Evolutionary conservation across 2,113 vertebrate species (phyloP).

Genomic region (Anguilla japonica): DNA sequence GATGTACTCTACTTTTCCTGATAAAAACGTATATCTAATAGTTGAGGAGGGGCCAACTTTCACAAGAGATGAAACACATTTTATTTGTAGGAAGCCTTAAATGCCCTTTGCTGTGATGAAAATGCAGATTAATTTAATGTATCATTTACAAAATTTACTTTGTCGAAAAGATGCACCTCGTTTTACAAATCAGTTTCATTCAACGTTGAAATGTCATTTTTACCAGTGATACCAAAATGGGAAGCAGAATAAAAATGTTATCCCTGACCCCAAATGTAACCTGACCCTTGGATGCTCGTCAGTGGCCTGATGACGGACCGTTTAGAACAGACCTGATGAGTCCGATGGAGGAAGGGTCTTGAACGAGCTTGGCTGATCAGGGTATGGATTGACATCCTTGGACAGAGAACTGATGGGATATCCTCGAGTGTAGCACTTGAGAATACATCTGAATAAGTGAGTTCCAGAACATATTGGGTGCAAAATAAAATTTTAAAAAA

Average conservation of each 20-base stretch:
- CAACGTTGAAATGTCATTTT: neutral
- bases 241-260: neutral
- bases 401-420: neutral
- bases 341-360: neutral
- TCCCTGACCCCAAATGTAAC: neutral
- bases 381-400: neutral
- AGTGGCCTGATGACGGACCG: neutral
- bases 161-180: too few relatives aligned
- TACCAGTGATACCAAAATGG: neutral
- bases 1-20: constrained; percentile 32
- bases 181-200: neutral
- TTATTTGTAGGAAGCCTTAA: neutral
- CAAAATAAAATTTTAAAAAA: neutral
- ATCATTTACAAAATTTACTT: neutral
- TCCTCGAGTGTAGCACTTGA: neutral
- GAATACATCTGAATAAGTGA: neutral
- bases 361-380: neutral
- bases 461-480: neutral
- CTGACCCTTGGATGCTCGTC: neutral
- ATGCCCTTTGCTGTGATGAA: neutral
- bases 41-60: constrained; percentile 32
- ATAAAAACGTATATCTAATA: constrained; percentile 14
- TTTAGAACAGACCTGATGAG: neutral
- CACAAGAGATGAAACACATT: neutral
- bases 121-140: neutral